Conservation (phyloP, 2,888 invertebrate genomes). For the Xanthorhoe designata region DNA sequence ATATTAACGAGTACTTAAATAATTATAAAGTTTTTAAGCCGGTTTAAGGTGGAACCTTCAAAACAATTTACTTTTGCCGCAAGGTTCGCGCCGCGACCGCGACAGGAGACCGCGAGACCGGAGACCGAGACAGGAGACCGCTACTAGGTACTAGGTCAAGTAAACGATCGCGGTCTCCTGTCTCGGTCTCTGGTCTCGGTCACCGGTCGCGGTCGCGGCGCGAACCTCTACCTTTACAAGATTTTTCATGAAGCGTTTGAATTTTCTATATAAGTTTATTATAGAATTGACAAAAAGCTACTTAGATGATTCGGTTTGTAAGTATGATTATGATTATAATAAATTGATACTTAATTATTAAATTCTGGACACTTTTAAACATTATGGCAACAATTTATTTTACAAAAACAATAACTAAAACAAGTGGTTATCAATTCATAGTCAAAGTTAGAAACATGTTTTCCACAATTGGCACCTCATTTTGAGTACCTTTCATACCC, state of each 20-base stretch:
- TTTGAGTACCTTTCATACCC: constrained; percentile 73
- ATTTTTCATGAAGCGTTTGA: too few species aligned
- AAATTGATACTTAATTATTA: not conserved
- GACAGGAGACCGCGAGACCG: too few species aligned
- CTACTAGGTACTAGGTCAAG: too few species aligned
- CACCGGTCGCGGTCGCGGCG: too few species aligned
- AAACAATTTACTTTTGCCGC: constrained; percentile 17
- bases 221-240: too few species aligned
- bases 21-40: constrained; percentile 12
- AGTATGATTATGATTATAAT: not conserved
- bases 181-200: too few species aligned
- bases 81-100: too few species aligned
- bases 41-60: constrained; percentile 6
- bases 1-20: constrained; percentile 14
- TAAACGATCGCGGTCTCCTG: too few species aligned
- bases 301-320: constrained; percentile 2
- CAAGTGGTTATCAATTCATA: constrained; percentile 38
- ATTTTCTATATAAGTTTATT: too few species aligned
- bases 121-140: too few species aligned
- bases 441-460: constrained; percentile 61
- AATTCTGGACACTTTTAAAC: not conserved
- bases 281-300: constrained; percentile 10
- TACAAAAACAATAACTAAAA: constrained; percentile 25
- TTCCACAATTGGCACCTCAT: constrained; percentile 48
- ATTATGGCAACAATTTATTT: constrained; percentile 53